phyloP scores from a whole-genome alignment of 2,113 vertebrate species.

The Thamnaconus septentrionalis region DNA sequence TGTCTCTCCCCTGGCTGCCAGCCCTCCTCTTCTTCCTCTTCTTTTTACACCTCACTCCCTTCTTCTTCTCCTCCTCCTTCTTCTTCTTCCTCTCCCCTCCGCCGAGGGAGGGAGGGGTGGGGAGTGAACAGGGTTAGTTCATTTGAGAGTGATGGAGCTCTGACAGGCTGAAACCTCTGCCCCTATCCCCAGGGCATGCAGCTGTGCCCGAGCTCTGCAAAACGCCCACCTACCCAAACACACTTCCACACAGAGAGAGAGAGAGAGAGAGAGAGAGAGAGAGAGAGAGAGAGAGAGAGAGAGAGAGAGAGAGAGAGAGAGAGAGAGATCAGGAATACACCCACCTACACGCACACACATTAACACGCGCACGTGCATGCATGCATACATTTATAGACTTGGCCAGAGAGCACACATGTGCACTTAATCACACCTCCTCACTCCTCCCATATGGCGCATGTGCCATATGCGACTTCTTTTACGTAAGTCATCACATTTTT shows the following conservation, averaged over 20 bases:
- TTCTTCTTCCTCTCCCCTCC: slow-evolving; percentile 11
- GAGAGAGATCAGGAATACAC: slow-evolving; percentile 36
- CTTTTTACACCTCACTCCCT: background rate
- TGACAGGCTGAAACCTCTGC: slow-evolving; percentile 61
- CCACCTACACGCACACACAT: slow-evolving; percentile 52
- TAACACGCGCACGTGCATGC: slow-evolving; percentile 55
- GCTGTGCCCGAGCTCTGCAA: slow-evolving; percentile 54
- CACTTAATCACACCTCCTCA: slow-evolving; percentile 50
- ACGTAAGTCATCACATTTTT: slow-evolving; percentile 40
- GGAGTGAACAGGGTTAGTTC: slow-evolving; percentile 36
- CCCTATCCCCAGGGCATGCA: slow-evolving; percentile 63
- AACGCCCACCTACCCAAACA: slow-evolving; percentile 49
- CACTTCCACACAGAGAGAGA: slow-evolving; percentile 29
- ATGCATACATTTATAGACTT: slow-evolving; percentile 53
- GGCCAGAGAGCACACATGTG: slow-evolving; percentile 40
- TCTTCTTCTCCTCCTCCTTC: slow-evolving; percentile 29
- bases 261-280: too few species aligned
- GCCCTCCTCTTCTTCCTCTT: too few species aligned
- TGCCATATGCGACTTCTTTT: slow-evolving; percentile 31
- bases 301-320: too few species aligned
- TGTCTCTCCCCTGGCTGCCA: slow-evolving; percentile 6
- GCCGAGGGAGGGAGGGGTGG: background rate
- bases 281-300: too few species aligned
- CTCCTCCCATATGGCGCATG: slow-evolving; percentile 23
- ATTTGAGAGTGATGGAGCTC: slow-evolving; percentile 56